These are phyloP conservation scores for Caranx melampygus DNA, from an alignment of 2,113 vertebrate genomes.

Conservation along the genomic window DNA sequence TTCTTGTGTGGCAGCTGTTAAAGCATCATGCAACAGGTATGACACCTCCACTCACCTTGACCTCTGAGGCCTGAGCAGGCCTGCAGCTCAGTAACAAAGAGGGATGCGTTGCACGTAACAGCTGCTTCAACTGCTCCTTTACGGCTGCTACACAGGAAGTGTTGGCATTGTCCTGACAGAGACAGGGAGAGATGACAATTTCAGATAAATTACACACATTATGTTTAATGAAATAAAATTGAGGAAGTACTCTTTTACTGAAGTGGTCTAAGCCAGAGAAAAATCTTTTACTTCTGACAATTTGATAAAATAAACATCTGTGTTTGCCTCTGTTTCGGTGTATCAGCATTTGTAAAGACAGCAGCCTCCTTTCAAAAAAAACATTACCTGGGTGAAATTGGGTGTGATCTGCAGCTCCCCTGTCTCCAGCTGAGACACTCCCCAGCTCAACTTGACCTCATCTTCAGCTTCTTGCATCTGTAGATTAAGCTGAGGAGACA, in stretches of 20 bases:
- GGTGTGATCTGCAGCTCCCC: constrained; percentile 76
- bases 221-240: background rate
- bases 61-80: constrained; percentile 81
- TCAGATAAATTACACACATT: background rate
- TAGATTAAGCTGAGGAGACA: constrained; percentile 87
- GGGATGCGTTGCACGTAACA: constrained; percentile 85
- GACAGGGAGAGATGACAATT: constrained; percentile 19
- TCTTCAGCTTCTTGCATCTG: constrained; percentile 86
- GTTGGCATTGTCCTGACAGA: constrained; percentile 60
- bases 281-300: background rate
- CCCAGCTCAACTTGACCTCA: constrained; percentile 88
- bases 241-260: too few relatives aligned
- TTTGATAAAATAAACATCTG: too few relatives aligned
- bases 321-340: background rate
- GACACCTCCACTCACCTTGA: constrained; percentile 81
- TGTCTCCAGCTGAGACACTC: constrained; percentile 69
- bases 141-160: constrained; percentile 72
- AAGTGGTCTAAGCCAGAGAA: too few relatives aligned
- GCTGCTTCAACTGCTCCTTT: constrained; percentile 82
- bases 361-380: background rate
- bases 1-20: background rate
- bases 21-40: background rate
- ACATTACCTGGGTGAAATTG: constrained; percentile 72
- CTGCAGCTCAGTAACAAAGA: constrained; percentile 87
- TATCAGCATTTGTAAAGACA: background rate